Evolutionary conservation across 2,888 invertebrate species (phyloP), one percentile per base, ranked within the genome.

Genomic region (Lottia scabra): DNA sequence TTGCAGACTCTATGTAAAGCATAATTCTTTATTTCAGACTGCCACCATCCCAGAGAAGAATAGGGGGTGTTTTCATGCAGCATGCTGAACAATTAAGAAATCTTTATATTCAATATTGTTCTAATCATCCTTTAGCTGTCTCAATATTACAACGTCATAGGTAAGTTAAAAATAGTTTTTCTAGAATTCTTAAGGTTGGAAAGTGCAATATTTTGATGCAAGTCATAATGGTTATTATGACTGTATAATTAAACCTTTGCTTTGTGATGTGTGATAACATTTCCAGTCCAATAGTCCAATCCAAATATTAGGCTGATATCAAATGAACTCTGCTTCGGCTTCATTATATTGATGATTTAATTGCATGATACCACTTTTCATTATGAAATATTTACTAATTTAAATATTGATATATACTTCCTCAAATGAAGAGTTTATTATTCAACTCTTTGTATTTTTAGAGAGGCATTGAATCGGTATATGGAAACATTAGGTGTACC

Each of bases 61-160:
- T 97, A 23, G 99, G 99, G 2, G 96, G 95, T 81, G 91, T 97
- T 15, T 98, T 99, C 89, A 91, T 99, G 74, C 94, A 94, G 74
- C 93, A 89, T 65, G 92, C 91, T 13, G 87, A 90, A 10, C 86
- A 86, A 66, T 77, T 92, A 63, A 96, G 97, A 90, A 91, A 92
- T 79, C 94, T 96, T 15, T 96, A 98, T 89, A 94, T 94, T 85
- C 92, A 92, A 16, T 99, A 99, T 90, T 98, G 98, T 90, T 93
- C 94, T 72, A 94, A 96, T 80, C 99, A 99, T 92, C 99, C 99
- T 0, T 93, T 94, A 90, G 98, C 98, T 78, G 97, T 97, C 65
- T 95, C 95, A 87, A 93, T 98, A 83, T 92, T 99, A 82, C 97
- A 97, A 89, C 95, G 95, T 89, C 95, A 95, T 89, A 96, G 95